These are phyloP conservation scores for Teleopsis dalmanni DNA, from an alignment of 1,140 invertebrate genomes.

Conservation along the genomic window DNA sequence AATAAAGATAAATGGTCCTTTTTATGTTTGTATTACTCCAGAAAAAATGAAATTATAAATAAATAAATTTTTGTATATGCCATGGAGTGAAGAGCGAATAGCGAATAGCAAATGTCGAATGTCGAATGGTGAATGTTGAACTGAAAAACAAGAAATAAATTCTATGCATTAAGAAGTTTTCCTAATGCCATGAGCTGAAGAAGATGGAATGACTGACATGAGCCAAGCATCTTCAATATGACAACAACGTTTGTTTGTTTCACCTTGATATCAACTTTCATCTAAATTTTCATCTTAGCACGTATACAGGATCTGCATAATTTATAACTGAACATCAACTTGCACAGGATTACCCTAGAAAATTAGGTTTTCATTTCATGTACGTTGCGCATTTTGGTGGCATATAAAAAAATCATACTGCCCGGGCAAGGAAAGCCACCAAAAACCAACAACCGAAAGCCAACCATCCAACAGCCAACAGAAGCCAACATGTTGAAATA, in stretches of 20 bases:
- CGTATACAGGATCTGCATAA: slow-evolving; percentile 43
- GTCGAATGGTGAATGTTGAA: neutral
- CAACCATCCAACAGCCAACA: neutral
- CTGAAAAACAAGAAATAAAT: neutral
- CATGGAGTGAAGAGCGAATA: too few species aligned
- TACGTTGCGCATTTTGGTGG: neutral
- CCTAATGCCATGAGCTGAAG: too few species aligned
- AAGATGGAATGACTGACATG: neutral
- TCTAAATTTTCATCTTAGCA: slow-evolving; percentile 25
- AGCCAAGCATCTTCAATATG: neutral
- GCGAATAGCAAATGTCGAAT: too few species aligned
- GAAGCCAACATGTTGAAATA: neutral
- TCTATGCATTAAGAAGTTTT: neutral
- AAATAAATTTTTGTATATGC: too few species aligned
- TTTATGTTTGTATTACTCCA: too few species aligned
- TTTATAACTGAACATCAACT: slow-evolving; percentile 26
- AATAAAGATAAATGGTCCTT: too few species aligned
- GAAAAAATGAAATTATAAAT: too few species aligned
- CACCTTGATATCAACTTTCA: too few species aligned
- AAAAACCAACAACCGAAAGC: too few species aligned
- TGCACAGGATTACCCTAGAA: slow-evolving; percentile 35
- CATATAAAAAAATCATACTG: neutral
- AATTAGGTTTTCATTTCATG: slow-evolving; percentile 32
- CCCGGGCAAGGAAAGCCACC: neutral
- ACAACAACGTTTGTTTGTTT: neutral